Evolutionary conservation across 1,140 invertebrate genomes (phyloP), one percentile per base, ranked within the genome.

Genomic region (Mercenaria mercenaria): DNA sequence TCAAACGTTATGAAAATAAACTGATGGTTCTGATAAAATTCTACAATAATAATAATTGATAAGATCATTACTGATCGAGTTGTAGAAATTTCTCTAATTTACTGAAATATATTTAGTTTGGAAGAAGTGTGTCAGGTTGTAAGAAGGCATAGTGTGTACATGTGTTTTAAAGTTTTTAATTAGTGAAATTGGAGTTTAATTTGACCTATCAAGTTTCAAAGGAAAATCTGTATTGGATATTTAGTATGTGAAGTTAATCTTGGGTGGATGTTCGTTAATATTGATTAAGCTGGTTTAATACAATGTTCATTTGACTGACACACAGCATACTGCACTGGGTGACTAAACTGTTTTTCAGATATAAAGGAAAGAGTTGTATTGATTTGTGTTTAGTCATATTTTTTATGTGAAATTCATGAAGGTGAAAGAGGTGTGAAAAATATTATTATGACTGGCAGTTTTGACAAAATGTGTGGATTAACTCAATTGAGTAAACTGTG

Each of bases 401-500:
- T 32, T 39, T 41, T 43, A 47, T 76, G 72, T 47, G 11, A n/a
- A n/a, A n/a, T n/a, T n/a, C n/a, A n/a, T n/a, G n/a, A n/a, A 23
- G 39, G 20, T 47, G 37, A 76, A 47, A 43, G 4, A 23, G 41
- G 72, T 47, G 41, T 76, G 72, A 76, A 76, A 76, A 76, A 76
- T 76, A 76, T 29, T 29, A 20, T 50, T 0, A 64, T 64, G 67
- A 34, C 29, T 11, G 32, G 69, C 52, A 56, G 23, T 56, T 56
- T 10, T 41, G 41, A n/a, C 39, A 76, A 23, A 50, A 23, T 23
- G 0, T 41, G 20, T 50, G 41, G 23, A 43, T 76, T 76, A n/a
- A 76, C 41, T 76, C 41, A 76, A 43, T 47, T 76, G 41, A 76
- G 69, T 74, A 47, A 76, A 34, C 64, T 32, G 64, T 67, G 64